Conservation (phyloP, 2,797 vertebrate genomes). For the Megalops cyprinoides region DNA sequence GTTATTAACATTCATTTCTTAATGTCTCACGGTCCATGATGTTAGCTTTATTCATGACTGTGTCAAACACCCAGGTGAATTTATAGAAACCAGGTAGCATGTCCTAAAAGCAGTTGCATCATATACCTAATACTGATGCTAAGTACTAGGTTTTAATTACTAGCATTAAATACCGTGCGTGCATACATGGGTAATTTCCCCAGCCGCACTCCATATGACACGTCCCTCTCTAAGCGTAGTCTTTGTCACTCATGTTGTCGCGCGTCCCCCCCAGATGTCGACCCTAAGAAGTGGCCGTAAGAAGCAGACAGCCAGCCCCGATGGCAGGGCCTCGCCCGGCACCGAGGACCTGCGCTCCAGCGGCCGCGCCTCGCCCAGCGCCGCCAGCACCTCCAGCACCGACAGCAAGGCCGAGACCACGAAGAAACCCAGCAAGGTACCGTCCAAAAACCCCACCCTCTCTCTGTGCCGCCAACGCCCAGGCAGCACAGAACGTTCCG, state of each 20-base stretch:
- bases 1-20: background rate
- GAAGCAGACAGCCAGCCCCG: conserved; percentile 96
- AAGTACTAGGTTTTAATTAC: too few relatives aligned
- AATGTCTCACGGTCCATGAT: background rate
- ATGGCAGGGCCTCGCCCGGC: conserved; percentile 92
- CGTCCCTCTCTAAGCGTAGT: background rate
- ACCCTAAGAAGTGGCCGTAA: conserved; percentile 98
- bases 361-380: conserved; percentile 93
- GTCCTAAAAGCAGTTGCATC: background rate
- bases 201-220: background rate
- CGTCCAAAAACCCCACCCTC: too few relatives aligned
- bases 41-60: background rate
- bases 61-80: background rate
- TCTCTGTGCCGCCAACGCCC: background rate
- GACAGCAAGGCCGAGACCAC: conserved; percentile 94
- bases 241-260: background rate
- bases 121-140: too few relatives aligned
- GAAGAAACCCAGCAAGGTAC: conserved; percentile 81
- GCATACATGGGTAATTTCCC: background rate
- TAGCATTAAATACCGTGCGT: too few relatives aligned
- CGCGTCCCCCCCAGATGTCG: conserved; percentile 85
- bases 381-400: conserved; percentile 95
- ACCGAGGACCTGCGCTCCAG: conserved; percentile 95
- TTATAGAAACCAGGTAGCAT: background rate
- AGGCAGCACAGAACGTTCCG: too few relatives aligned